Conservation (phyloP, 2,113 vertebrate genomes). For the Phalacrocorax carbo region DNA sequence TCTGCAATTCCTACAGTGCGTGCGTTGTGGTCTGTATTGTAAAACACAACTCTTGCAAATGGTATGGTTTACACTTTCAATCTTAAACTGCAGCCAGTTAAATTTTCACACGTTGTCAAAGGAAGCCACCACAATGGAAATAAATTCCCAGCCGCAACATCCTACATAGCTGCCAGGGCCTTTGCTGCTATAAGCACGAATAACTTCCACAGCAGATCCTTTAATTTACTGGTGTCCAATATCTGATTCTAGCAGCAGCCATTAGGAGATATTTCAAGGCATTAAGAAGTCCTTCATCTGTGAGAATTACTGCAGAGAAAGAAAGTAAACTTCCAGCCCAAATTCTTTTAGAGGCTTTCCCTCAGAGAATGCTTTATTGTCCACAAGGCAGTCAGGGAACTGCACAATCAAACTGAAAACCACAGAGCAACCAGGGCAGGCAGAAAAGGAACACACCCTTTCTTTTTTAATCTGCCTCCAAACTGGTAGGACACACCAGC, state of each 20-base stretch:
- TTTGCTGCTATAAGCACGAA: neutral
- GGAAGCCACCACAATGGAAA: slow-evolving; percentile 10
- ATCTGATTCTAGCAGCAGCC: neutral
- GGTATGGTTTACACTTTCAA: neutral
- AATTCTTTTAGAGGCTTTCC: neutral
- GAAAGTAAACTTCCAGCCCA: neutral
- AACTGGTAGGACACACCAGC: neutral
- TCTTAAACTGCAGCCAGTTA: slow-evolving; percentile 25
- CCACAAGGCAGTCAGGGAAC: neutral
- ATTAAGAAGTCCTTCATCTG: neutral
- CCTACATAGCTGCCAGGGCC: neutral
- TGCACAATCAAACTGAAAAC: neutral
- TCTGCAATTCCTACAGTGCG: neutral
- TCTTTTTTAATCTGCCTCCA: neutral
- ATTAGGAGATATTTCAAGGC: neutral
- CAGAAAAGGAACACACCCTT: neutral
- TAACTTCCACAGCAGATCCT: neutral
- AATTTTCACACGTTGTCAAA: slow-evolving; percentile 53
- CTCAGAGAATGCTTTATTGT: neutral
- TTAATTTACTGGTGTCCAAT: neutral
- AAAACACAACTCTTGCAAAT: neutral
- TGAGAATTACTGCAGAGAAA: neutral
- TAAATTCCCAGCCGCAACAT: neutral
- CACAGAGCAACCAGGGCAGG: neutral
- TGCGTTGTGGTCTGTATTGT: slow-evolving; percentile 22